Evolutionary conservation across 2,113 vertebrate species (phyloP).

Genomic region (Phoenicopterus ruber): DNA sequence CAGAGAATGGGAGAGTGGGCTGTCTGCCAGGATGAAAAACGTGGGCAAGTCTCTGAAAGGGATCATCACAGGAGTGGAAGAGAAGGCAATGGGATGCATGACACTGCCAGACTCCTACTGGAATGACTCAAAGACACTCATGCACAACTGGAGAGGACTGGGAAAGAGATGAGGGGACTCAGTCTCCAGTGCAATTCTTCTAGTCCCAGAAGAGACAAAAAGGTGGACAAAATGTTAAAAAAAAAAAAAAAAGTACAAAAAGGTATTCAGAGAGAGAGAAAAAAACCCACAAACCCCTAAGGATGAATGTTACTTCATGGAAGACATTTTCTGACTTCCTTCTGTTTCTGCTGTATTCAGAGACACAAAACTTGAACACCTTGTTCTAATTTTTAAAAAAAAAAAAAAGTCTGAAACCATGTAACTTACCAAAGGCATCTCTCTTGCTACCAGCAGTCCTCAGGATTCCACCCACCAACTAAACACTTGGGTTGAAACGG

Average conservation of each 20-base stretch:
- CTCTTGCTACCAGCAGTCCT: not conserved
- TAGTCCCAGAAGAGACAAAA: not conserved
- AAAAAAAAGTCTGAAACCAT: not conserved
- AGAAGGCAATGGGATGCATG: not conserved
- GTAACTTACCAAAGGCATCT: not conserved
- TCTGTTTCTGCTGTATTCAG: not conserved
- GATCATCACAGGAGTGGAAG: not conserved
- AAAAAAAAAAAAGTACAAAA: not conserved
- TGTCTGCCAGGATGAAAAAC: not conserved
- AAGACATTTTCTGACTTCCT: not conserved
- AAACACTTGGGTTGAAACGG: not conserved
- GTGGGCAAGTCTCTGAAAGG: not conserved
- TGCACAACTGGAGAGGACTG: not conserved
- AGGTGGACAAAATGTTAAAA: not conserved
- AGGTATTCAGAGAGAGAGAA: not conserved
- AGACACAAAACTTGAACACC: not conserved
- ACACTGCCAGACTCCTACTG: not conserved
- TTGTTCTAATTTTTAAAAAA: not conserved
- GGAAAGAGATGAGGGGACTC: not conserved
- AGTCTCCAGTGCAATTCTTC: not conserved
- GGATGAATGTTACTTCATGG: not conserved
- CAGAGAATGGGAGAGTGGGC: not conserved
- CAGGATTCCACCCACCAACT: not conserved
- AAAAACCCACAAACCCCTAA: not conserved
- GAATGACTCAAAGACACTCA: not conserved